Percentiles rank a stretch among this genome's conserved stretches.
Conservation (phyloP, 2,113 vertebrate genomes). For the Daphoenositta chrysoptera region DNA sequence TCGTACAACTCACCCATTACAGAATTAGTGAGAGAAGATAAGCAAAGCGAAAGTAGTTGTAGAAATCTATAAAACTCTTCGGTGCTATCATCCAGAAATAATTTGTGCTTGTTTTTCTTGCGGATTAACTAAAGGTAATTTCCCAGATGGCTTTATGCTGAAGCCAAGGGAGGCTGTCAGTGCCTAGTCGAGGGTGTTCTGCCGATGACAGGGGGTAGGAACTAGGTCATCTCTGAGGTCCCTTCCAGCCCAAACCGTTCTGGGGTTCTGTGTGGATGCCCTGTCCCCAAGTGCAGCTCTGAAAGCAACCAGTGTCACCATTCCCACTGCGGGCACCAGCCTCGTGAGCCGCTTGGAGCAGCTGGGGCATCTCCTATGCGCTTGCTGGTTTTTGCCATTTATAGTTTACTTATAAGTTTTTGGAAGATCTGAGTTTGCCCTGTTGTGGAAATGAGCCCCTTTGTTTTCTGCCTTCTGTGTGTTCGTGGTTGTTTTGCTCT, state of each 20-base stretch:
- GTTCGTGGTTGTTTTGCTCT: neutral
- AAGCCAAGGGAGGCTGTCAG: neutral
- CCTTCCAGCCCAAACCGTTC: neutral
- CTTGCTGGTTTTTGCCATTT: neutral
- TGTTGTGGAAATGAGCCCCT: neutral
- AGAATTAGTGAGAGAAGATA: accelerated
- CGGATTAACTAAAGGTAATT: neutral
- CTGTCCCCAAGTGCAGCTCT: neutral
- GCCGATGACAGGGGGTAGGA: neutral
- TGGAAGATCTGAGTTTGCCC: neutral
- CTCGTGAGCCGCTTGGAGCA: neutral
- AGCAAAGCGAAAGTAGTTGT: accelerated
- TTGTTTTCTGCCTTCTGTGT: neutral
- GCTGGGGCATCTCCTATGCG: accelerated
- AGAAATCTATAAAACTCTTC: accelerated
- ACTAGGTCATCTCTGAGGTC: neutral
- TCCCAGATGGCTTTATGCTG: neutral
- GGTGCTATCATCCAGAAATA: accelerated
- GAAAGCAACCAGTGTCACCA: neutral
- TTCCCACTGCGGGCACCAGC: neutral
- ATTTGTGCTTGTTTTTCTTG: neutral
- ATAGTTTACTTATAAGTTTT: neutral
- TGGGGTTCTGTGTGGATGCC: neutral
- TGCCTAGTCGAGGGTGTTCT: neutral
- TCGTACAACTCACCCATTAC: accelerated